A percentile compares a stretch with the other conserved stretches of the same genome.
Evolutionary conservation across 2,888 invertebrate species (phyloP).

Genomic region (Nomada hirtipes): DNA sequence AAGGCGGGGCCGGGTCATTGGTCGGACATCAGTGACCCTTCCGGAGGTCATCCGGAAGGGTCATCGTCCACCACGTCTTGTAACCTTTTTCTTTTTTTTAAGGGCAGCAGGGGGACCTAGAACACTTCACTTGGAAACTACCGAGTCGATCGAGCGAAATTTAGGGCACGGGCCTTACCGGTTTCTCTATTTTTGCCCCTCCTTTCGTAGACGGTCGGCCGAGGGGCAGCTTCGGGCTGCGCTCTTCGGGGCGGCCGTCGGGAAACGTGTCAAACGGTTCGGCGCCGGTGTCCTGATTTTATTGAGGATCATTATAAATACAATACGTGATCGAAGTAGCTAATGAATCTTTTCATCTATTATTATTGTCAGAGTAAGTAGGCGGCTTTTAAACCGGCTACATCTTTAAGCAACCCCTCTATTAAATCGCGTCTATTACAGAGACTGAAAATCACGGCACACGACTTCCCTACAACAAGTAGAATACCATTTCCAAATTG

Average conservation of each 20-base stretch:
- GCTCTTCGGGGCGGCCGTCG: slow-evolving; percentile 31
- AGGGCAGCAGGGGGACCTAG: slow-evolving; percentile 28
- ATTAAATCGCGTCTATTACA: too few species aligned
- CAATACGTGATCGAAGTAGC: background rate
- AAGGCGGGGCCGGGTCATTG: slow-evolving; percentile 81
- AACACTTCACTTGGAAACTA: slow-evolving; percentile 70
- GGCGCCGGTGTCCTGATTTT: slow-evolving; percentile 10
- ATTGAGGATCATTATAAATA: slow-evolving; percentile 13
- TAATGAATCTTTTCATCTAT: background rate
- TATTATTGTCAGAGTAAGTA: too few species aligned
- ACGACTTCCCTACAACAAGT: too few species aligned
- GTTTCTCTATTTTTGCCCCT: slow-evolving; percentile 59
- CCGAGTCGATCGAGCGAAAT: slow-evolving; percentile 73
- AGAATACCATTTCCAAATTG: too few species aligned
- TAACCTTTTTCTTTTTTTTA: slow-evolving; percentile 53
- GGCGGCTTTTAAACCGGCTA: too few species aligned
- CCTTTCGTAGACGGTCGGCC: slow-evolving; percentile 1
- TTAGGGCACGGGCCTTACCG: slow-evolving; percentile 79
- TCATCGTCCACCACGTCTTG: slow-evolving; percentile 69
- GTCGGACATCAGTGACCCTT: slow-evolving; percentile 83
- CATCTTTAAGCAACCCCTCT: too few species aligned
- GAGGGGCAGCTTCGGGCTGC: slow-evolving; percentile 19
- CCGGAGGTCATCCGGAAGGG: slow-evolving; percentile 75
- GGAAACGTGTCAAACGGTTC: slow-evolving; percentile 18
- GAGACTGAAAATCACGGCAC: too few species aligned